Base-by-base conservation (phyloP, 2,797 vertebrate species). In the Acestrorhynchus altus region DNA sequence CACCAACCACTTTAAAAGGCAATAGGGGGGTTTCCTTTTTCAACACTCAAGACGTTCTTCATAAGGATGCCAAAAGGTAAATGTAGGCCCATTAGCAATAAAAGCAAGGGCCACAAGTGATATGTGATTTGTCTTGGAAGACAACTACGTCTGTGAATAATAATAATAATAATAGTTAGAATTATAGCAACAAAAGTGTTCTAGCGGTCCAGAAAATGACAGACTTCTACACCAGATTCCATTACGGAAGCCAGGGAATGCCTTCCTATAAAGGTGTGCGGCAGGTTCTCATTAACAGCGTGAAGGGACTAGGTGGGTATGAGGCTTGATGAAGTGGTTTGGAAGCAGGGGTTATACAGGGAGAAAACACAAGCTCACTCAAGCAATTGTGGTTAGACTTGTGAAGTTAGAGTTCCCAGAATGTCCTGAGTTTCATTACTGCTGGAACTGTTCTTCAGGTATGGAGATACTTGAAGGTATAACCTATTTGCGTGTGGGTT, bases 1-100 rank as follows among this genome's bases (percentile, higher is more conserved):
- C 76, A 83, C 44, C 60, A 60, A 75, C 42, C 47, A 69, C 76
- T 77, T 74, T 60, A 76, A 72, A 80, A 69, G 72, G 44, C 59
- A 80, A 66, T 72, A 52, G 78, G 68, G 60, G 49, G 72, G 78
- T 76, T 83, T 83, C 72, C 44, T 61, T 54, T 82, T 82, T 78
- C 83, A 75, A 72, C 26, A 57, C 7, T 10, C 28, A 82, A 67
- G 63, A 74, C 71, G 35, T 66, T 61, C 71, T 77, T 76, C 59
- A 44, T 78, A 28, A 64, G 20, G 64, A 77, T 40, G 40, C 69
- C 70, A 74, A 63, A 54, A 74, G 70, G 57, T 76, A 15, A 40
- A 64, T n/a, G 60, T 16, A 64, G 26, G 69, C 35, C 66, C 28
- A 52, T 67, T 51, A 28, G 72, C 72, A 49, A 47, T 54, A 60